phyloP scores from a whole-genome alignment of 2,888 invertebrate genomes.

The Bombylius major region DNA sequence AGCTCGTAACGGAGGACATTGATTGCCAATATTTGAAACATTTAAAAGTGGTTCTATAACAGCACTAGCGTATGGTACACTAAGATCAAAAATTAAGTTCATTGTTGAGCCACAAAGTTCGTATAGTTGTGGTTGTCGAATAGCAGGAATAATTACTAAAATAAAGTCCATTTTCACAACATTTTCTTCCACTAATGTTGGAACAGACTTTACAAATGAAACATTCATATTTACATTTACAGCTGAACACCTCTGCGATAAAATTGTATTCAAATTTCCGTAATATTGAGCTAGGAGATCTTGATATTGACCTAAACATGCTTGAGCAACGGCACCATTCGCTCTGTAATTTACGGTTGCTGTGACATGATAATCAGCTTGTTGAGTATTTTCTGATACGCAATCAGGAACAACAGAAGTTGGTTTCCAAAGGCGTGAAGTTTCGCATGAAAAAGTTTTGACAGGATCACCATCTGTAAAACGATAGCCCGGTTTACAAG shows the following conservation, averaged over 20 bases:
- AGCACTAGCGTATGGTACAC: constrained; percentile 83
- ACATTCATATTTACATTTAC: constrained; percentile 93
- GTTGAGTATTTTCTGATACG: constrained; percentile 88
- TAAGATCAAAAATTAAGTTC: constrained; percentile 84
- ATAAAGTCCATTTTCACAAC: constrained; percentile 83
- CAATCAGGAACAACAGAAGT: constrained; percentile 87
- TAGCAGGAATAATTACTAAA: constrained; percentile 72
- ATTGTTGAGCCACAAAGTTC: constrained; percentile 90
- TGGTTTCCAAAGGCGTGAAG: constrained; percentile 72
- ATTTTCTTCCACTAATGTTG: constrained; percentile 72
- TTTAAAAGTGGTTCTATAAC: constrained; percentile 81
- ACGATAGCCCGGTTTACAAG: constrained; percentile 75
- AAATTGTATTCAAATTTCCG: constrained; percentile 58
- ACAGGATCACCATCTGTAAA: constrained; percentile 83
- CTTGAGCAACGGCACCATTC: constrained; percentile 75
- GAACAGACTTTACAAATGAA: constrained; percentile 70
- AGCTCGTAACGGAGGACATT: constrained; percentile 83
- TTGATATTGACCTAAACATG: constrained; percentile 75
- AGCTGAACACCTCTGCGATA: constrained; percentile 86
- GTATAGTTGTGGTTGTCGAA: constrained; percentile 82
- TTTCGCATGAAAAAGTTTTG: constrained; percentile 76
- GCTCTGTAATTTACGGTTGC: constrained; percentile 78
- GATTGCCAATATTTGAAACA: constrained; percentile 79
- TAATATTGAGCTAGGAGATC: constrained; percentile 73
- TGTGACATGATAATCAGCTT: constrained; percentile 87